phyloP scores from a whole-genome alignment of 2,113 vertebrate species.

The Elephantulus edwardii region DNA sequence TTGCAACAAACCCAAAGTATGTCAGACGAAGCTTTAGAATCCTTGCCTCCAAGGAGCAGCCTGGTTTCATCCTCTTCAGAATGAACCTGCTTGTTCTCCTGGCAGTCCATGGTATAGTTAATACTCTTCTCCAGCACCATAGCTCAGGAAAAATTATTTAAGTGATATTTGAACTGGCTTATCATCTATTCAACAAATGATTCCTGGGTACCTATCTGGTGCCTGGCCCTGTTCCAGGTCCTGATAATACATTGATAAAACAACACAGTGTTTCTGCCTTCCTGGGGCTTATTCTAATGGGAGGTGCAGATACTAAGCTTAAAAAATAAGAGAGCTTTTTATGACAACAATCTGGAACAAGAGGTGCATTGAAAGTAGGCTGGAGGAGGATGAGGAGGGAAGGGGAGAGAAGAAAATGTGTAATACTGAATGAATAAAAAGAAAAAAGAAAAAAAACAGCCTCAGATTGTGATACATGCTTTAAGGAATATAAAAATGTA shows the following conservation, averaged over 20 bases:
- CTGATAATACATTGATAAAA: conserved; percentile 21
- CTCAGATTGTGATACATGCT: not conserved
- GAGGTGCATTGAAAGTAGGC: too few species aligned
- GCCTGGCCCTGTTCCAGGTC: not conserved
- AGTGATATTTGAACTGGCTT: not conserved
- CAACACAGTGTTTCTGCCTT: conserved; percentile 10
- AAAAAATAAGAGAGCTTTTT: not conserved
- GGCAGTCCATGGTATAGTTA: too few species aligned
- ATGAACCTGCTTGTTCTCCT: too few species aligned
- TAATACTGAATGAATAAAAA: too few species aligned
- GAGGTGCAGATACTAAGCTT: not conserved
- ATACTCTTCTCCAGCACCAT: too few species aligned
- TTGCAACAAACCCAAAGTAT: too few species aligned
- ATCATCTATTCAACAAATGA: not conserved
- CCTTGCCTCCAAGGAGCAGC: too few species aligned
- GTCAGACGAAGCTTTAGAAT: too few species aligned
- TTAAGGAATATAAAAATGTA: not conserved
- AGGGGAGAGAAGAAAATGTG: too few species aligned
- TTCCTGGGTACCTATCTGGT: not conserved
- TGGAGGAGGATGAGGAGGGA: too few species aligned
- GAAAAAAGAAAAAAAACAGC: not conserved
- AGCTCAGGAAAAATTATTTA: conserved; percentile 4
- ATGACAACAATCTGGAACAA: too few species aligned
- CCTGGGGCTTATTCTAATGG: not conserved
- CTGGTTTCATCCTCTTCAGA: too few species aligned